Base-by-base conservation (phyloP, 2,888 invertebrate genomes). In the Cabera pusaria region DNA sequence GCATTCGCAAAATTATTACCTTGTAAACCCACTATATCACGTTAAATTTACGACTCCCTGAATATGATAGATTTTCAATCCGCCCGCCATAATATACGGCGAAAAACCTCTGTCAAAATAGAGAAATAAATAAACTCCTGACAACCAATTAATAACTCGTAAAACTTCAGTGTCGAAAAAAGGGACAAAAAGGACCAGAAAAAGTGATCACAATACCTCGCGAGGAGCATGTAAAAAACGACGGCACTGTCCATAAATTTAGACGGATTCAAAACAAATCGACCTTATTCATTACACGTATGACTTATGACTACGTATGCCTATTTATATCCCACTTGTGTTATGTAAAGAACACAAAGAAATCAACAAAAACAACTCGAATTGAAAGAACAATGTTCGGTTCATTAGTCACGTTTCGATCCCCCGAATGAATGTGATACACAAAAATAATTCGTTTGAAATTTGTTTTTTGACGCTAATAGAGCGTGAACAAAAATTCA, bases 101-200 rank as follows among this genome's bases (percentile, higher is more conserved):
- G 81, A 83, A 85, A 86, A 84, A 84, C 72, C 72, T 70, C 69
- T 79, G 82, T 85, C 88, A 87, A 88, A 86, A 88, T 88, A 87
- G 83, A 85, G 85, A 85, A 83, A 88, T 87, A 87, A 88, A 89
- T 86, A 86, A 85, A 79, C 72, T 69, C 67, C 70, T 80, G 89
- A 88, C 89, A 86, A 80, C 82, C 87, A 88, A 89, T 89, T 90
- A 89, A 90, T 89, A 89, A 86, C 87, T 87, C 86, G 86, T 87
- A 88, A 88, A 88, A 77, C 80, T 86, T 86, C 86, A 86, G 70
- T 81, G 80, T 75, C 76, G 72, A 81, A 84, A 86, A 75, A 78
- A 78, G 56, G 68, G 68, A 75, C 73, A 82, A 83, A 82, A 84
- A 79, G 75, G 73, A 72, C 63, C 80, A 81, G 79, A 85, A 82